Conservation (phyloP, 2,797 vertebrate genomes). For the Eupleurogrammus muticus region DNA sequence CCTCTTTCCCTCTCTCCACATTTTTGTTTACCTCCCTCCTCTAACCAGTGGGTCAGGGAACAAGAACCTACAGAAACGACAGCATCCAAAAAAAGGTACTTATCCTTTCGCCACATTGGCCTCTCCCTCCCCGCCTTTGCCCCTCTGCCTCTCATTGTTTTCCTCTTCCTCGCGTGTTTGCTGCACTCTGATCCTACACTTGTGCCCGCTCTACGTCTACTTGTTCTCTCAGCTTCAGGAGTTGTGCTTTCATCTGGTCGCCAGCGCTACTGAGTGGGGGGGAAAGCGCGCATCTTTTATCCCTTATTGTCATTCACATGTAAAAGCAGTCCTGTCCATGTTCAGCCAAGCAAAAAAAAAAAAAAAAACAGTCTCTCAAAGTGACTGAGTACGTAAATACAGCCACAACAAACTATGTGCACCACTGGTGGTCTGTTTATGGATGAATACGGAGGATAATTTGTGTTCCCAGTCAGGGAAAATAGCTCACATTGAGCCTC, state of each 20-base stretch:
- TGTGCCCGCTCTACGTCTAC: conserved; percentile 40
- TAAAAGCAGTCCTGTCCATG: conserved; percentile 21
- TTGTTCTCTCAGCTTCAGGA: conserved; percentile 56
- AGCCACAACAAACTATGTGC: conserved; percentile 62
- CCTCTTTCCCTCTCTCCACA: conserved; percentile 39
- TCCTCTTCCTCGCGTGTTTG: conserved; percentile 47
- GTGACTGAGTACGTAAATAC: conserved; percentile 49
- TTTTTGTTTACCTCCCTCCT: conserved; percentile 52
- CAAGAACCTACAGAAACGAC: conserved; percentile 76
- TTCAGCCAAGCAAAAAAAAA: conserved; percentile 52
- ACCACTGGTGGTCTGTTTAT: conserved; percentile 73
- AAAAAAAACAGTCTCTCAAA: background rate
- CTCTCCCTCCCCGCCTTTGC: conserved; percentile 40
- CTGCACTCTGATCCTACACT: conserved; percentile 37
- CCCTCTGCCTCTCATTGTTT: conserved; percentile 45
- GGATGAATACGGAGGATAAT: conserved; percentile 76
- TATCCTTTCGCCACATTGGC: conserved; percentile 74
- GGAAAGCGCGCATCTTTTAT: conserved; percentile 46
- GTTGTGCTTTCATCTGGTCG: conserved; percentile 44
- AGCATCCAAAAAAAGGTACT: conserved; percentile 68
- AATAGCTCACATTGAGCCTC: conserved; percentile 78
- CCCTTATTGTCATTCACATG: conserved; percentile 39
- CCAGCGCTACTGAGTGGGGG: conserved; percentile 18
- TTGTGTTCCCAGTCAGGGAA: conserved; percentile 78
- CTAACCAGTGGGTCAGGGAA: conserved; percentile 75